Evolutionary conservation across 2,797 vertebrate species (phyloP).

Genomic region (Steatocranus sp.): DNA sequence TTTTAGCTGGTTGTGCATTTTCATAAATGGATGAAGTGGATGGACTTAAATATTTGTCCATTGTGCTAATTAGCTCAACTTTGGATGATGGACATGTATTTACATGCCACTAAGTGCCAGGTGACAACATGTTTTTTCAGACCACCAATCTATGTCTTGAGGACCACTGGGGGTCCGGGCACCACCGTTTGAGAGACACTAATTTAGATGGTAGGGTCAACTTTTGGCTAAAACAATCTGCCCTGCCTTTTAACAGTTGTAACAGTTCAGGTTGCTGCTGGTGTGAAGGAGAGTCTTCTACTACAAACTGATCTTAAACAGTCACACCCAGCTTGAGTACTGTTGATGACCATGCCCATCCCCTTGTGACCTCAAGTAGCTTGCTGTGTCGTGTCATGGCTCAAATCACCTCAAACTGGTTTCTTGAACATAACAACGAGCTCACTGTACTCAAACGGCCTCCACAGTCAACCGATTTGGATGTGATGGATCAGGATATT

Average conservation of each 20-base stretch:
- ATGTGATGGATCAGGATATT: rapidly evolving
- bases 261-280: neutral
- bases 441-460: neutral
- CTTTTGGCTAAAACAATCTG: neutral
- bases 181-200: rapidly evolving
- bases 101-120: neutral
- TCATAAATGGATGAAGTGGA: neutral
- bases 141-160: neutral
- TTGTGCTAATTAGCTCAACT: neutral
- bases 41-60: neutral
- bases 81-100: neutral
- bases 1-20: neutral
- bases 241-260: neutral
- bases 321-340: neutral
- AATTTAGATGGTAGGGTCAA: neutral
- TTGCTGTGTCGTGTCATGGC: rapidly evolving
- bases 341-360: neutral
- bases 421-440: neutral
- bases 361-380: neutral
- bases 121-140: neutral
- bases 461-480: neutral
- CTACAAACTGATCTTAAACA: neutral
- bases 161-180: neutral
- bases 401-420: neutral
- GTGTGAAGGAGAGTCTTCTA: neutral